Evolutionary conservation across 2,113 vertebrate species (phyloP).

Genomic region (Casuarius casuarius): DNA sequence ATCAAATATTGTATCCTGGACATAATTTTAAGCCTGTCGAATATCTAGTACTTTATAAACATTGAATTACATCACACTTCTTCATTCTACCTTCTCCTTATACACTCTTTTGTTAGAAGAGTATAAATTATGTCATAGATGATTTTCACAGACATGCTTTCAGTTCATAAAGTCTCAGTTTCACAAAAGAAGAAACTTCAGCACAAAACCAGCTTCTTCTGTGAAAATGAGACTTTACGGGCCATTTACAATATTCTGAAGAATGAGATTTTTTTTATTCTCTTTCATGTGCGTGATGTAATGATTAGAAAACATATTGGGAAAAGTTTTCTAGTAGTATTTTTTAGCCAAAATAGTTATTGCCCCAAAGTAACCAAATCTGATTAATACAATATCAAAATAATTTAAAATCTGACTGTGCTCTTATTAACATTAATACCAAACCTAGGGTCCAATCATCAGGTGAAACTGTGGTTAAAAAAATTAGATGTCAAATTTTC

Average conservation of each 20-base stretch:
- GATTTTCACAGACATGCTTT: slow-evolving; percentile 50
- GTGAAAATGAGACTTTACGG: slow-evolving; percentile 29
- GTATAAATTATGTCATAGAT: slow-evolving; percentile 43
- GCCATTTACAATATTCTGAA: not conserved
- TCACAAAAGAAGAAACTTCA: slow-evolving; percentile 25
- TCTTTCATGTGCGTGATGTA: not conserved
- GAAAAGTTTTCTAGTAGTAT: not conserved
- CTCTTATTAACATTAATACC: not conserved
- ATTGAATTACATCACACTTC: slow-evolving; percentile 31
- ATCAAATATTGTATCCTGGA: not conserved
- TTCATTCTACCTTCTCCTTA: not conserved
- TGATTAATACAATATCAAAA: not conserved
- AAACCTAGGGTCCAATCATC: not conserved
- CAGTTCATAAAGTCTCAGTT: slow-evolving; percentile 35
- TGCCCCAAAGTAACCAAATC: not conserved
- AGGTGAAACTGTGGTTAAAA: not conserved
- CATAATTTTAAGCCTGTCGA: slow-evolving; percentile 51
- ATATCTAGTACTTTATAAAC: slow-evolving; percentile 50
- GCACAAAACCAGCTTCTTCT: not conserved
- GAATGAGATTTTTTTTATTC: slow-evolving; percentile 49
- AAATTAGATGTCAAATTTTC: not conserved
- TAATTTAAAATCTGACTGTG: not conserved
- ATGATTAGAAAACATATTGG: not conserved
- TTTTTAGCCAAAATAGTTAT: not conserved
- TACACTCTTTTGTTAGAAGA: not conserved